These are phyloP conservation scores for Sinocyclocheilus anshuiensis DNA, from an alignment of 2,113 vertebrate genomes.

Conservation along the genomic window DNA sequence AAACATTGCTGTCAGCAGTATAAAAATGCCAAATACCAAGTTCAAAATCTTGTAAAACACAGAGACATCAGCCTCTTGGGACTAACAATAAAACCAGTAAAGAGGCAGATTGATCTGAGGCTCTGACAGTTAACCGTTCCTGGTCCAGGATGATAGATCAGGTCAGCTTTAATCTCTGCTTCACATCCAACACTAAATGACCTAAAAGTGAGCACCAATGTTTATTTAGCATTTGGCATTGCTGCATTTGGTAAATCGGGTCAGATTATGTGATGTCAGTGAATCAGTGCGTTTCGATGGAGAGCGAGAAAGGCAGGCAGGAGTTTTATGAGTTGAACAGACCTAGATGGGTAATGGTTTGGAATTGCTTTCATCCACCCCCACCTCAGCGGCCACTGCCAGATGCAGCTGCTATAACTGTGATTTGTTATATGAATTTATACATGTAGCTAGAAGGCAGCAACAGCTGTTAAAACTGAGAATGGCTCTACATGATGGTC, in stretches of 20 bases:
- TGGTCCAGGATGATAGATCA: conserved; percentile 16
- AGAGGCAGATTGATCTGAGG: not conserved
- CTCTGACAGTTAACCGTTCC: conserved; percentile 17
- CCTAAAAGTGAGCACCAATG: not conserved
- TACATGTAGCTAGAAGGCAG: not conserved
- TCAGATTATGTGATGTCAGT: conserved; percentile 29
- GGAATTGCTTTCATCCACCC: conserved; percentile 27
- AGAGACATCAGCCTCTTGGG: not conserved
- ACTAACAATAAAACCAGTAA: conserved; percentile 3
- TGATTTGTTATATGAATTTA: not conserved
- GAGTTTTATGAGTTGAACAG: conserved; percentile 4
- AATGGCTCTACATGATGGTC: not conserved
- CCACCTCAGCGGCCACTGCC: not conserved
- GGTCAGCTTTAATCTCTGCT: conserved; percentile 11
- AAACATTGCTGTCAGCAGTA: not conserved
- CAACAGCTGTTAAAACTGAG: conserved; percentile 6
- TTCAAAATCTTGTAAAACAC: conserved; percentile 35
- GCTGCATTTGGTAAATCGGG: not conserved
- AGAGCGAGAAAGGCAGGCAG: not conserved
- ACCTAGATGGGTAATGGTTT: conserved; percentile 36
- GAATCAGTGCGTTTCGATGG: conserved; percentile 66
- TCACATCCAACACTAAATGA: not conserved
- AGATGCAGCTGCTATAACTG: conserved; percentile 3
- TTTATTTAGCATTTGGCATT: conserved; percentile 20
- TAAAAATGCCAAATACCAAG: not conserved